These are phyloP conservation scores for Heteromormyrus szaboi DNA, from an alignment of 2,797 vertebrate species.

Conservation along the genomic window DNA sequence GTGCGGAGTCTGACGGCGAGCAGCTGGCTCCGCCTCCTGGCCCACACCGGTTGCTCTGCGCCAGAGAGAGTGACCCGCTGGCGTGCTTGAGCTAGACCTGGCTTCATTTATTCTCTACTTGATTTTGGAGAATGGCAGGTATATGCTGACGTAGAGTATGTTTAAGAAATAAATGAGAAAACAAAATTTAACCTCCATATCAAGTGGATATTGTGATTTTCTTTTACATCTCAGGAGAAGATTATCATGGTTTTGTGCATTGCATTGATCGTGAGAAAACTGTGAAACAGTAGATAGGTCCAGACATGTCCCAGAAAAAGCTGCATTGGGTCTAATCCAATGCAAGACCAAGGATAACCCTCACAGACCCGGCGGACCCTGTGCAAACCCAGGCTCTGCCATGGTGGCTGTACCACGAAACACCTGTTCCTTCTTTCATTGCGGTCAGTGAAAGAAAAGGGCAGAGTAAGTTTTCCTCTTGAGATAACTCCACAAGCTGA, in stretches of 20 bases:
- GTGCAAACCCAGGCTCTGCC: neutral
- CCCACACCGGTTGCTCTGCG: constrained; percentile 27
- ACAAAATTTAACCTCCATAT: neutral
- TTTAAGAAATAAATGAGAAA: neutral
- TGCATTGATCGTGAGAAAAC: neutral
- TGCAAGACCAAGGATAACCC: neutral
- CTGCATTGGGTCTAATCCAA: neutral
- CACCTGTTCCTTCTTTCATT: neutral
- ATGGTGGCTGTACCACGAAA: neutral
- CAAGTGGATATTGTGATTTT: neutral
- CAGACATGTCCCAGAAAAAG: neutral
- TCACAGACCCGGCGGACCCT: neutral
- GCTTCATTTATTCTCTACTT: neutral
- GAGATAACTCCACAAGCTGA: neutral
- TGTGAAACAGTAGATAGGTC: neutral
- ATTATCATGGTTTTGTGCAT: neutral
- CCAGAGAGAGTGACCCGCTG: constrained; percentile 18
- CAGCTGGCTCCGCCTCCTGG: constrained; percentile 20
- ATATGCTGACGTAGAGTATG: neutral
- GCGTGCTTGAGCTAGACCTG: constrained; percentile 12
- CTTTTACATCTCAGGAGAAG: neutral
- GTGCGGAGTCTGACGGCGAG: constrained; percentile 1
- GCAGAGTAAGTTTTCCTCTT: neutral
- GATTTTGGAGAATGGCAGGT: neutral
- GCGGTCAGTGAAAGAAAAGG: neutral